A percentile compares a stretch with the other conserved stretches of the same genome.
Evolutionary conservation across 2,888 invertebrate genomes (phyloP).

Genomic region (Aphidoletes aphidimyza): DNA sequence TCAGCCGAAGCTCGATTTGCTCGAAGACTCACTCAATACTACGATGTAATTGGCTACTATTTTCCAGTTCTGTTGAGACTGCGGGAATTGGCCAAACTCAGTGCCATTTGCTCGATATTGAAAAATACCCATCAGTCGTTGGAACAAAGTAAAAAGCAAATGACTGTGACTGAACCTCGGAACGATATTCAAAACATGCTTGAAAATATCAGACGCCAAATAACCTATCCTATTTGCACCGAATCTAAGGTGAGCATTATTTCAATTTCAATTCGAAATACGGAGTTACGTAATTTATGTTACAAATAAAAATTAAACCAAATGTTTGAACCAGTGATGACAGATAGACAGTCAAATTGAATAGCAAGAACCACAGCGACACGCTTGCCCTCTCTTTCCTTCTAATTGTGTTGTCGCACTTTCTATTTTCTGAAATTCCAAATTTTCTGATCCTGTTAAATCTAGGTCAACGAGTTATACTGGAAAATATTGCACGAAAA

Average conservation of each 20-base stretch:
- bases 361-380: too few relatives aligned
- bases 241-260: background rate
- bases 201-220: background rate
- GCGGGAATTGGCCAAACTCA: constrained; percentile 3
- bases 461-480: background rate
- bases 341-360: background rate
- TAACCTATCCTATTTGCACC: constrained; percentile 25
- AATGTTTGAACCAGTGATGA: too few relatives aligned
- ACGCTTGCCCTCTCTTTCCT: too few relatives aligned
- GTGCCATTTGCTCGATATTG: constrained; percentile 13
- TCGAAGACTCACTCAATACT: constrained; percentile 8
- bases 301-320: background rate
- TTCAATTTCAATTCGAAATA: background rate
- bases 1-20: constrained; percentile 10
- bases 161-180: background rate
- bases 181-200: background rate
- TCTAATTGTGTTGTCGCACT: too few relatives aligned
- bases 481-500: background rate
- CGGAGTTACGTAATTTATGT: background rate
- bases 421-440: background rate
- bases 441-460: background rate
- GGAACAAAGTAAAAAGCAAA: background rate
- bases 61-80: constrained; percentile 18
- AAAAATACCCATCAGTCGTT: background rate
- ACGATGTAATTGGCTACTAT: background rate